Evolutionary conservation across 1,140 invertebrate genomes (phyloP).

Genomic region (Papilio helenus): DNA sequence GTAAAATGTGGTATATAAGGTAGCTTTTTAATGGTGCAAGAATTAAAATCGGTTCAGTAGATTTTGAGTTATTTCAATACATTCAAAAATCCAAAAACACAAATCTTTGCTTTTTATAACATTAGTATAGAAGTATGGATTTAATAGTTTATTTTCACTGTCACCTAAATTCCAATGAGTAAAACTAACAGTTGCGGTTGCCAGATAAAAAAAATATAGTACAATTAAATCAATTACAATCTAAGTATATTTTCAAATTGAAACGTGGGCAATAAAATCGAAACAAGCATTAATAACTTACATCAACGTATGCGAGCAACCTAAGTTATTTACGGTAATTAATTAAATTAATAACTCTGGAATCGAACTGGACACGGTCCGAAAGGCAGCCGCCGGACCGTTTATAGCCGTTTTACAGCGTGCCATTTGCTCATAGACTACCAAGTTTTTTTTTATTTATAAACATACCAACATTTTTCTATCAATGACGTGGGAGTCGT

Average conservation of each 20-base stretch:
- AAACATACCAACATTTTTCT: slow-evolving; percentile 15
- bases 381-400: slow-evolving; percentile 20
- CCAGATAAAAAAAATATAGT: not conserved
- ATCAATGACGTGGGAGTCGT: not conserved
- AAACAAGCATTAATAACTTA: slow-evolving; percentile 4
- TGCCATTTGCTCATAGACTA: slow-evolving; percentile 5
- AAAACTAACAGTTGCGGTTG: not conserved
- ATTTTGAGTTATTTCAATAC: too few relatives aligned
- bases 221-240: not conserved
- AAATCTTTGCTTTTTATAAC: too few relatives aligned
- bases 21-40: too few relatives aligned
- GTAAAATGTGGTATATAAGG: too few relatives aligned
- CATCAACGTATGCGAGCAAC: slow-evolving; percentile 8
- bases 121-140: too few relatives aligned
- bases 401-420: slow-evolving; percentile 21
- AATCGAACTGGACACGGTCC: slow-evolving; percentile 21
- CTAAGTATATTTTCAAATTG: not conserved
- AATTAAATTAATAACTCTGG: slow-evolving; percentile 31
- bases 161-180: too few relatives aligned
- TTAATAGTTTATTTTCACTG: too few relatives aligned
- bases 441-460: not conserved
- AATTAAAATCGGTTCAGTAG: too few relatives aligned
- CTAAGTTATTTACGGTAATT: slow-evolving; percentile 31
- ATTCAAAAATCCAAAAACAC: too few relatives aligned
- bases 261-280: not conserved